A percentile compares a stretch with the other conserved stretches of the same genome.
Evolutionary conservation across 2,797 vertebrate genomes (phyloP).

Genomic region (Etheostoma perlongum): DNA sequence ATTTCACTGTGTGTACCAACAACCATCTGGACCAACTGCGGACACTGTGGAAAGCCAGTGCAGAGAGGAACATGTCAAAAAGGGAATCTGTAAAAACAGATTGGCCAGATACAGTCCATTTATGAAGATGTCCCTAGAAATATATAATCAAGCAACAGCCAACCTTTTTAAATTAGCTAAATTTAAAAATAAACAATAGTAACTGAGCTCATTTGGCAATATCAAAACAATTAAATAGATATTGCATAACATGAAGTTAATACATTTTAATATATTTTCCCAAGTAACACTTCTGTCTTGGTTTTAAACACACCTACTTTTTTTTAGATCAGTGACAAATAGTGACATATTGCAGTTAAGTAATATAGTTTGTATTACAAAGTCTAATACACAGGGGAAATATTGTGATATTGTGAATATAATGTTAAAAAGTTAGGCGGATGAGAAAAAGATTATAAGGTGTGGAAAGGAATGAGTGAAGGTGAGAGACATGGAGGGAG

Average conservation of each 20-base stretch:
- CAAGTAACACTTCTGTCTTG: not conserved
- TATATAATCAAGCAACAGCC: not conserved
- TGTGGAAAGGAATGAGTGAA: constrained; percentile 26
- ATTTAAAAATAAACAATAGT: not conserved
- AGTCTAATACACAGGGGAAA: not conserved
- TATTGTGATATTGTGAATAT: no score
- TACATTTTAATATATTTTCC: not conserved
- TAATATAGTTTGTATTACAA: not conserved
- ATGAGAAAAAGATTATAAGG: constrained; percentile 39
- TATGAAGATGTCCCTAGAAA: not conserved
- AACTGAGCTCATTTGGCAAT: not conserved
- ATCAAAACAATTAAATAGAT: not conserved
- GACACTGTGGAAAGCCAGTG: constrained; percentile 5
- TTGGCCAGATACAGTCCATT: constrained; percentile 24
- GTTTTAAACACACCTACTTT: not conserved
- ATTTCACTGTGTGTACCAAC: constrained; percentile 34
- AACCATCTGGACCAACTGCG: constrained; percentile 56
- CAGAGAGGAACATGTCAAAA: constrained; percentile 30
- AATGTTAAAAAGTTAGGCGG: constrained; percentile 20
- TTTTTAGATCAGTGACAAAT: not conserved
- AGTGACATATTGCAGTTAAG: not conserved
- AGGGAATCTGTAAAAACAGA: constrained; percentile 45
- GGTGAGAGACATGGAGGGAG: constrained; percentile 45
- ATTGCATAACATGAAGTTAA: not conserved
- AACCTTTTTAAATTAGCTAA: not conserved